Percentiles rank a stretch among this genome's conserved stretches.
Conservation (phyloP, 2,113 vertebrate genomes). For the Mirza zaza region DNA sequence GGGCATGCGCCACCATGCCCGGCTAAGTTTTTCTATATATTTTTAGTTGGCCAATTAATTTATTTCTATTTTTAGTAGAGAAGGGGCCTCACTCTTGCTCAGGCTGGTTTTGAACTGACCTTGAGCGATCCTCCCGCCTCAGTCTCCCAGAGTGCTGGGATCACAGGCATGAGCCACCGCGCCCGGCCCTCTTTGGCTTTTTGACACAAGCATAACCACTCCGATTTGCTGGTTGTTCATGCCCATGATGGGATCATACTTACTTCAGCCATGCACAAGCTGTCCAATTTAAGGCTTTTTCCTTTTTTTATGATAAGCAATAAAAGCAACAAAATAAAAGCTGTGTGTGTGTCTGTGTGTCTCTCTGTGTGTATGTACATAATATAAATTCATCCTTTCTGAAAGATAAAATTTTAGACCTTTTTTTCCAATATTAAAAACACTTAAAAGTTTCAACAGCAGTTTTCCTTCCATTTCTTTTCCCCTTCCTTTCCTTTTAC, state of each 20-base stretch:
- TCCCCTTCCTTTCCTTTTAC: neutral
- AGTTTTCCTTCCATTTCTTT: neutral
- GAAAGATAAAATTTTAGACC: neutral
- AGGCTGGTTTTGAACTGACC: too few relatives aligned
- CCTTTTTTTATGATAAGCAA: neutral
- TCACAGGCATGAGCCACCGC: too few relatives aligned
- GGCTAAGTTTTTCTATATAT: too few relatives aligned
- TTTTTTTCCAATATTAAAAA: neutral
- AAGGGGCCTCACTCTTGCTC: too few relatives aligned
- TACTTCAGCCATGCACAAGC: neutral
- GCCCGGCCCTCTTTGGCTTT: neutral
- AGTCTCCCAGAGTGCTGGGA: too few relatives aligned
- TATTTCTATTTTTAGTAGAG: too few relatives aligned
- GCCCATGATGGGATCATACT: neutral
- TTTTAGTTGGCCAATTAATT: too few relatives aligned
- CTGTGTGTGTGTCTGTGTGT: neutral
- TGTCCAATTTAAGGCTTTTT: neutral
- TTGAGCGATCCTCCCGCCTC: too few relatives aligned
- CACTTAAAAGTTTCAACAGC: neutral
- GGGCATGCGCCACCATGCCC: too few relatives aligned
- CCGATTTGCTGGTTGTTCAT: neutral
- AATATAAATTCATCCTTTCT: neutral
- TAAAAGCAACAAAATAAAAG: neutral
- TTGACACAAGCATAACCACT: too few relatives aligned
- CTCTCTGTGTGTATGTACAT: fast-evolving